Evolutionary conservation across 2,797 vertebrate genomes (phyloP).

Genomic region (Acipenser transmontanus): DNA sequence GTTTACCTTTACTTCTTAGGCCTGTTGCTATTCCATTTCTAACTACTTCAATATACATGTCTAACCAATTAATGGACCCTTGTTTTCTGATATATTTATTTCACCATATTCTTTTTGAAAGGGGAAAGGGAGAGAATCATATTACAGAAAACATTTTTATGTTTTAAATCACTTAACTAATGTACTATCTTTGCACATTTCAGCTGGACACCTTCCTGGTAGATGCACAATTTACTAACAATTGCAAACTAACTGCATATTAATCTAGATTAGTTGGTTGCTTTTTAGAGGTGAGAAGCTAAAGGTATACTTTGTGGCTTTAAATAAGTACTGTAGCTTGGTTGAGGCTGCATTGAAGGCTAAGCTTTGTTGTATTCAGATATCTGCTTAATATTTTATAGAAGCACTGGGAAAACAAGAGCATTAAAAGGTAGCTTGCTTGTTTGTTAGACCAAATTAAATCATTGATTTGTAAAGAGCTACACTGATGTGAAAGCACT

Average conservation of each 20-base stretch:
- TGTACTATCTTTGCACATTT: neutral
- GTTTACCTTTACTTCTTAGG: too few species aligned
- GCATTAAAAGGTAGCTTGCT: conserved; percentile 54
- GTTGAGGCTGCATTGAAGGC: neutral
- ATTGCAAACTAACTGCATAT: neutral
- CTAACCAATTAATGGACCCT: conserved; percentile 17
- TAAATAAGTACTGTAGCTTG: neutral
- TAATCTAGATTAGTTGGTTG: neutral
- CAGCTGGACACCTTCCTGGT: neutral
- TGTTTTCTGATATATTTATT: conserved; percentile 22
- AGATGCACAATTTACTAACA: too few species aligned
- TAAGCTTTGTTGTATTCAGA: neutral
- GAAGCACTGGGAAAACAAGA: conserved; percentile 11
- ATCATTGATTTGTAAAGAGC: conserved; percentile 64
- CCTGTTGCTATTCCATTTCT: too few species aligned
- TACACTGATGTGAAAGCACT: conserved; percentile 59
- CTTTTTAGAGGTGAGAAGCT: neutral
- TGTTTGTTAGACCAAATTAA: conserved; percentile 69
- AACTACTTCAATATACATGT: too few species aligned
- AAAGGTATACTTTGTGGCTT: too few species aligned
- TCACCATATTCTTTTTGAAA: neutral
- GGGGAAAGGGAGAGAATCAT: neutral
- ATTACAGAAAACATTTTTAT: neutral
- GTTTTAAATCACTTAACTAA: neutral
- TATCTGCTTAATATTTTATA: conserved; percentile 18